Base-by-base conservation (phyloP, 1,140 invertebrate species). In the Chironomus striatipennis region DNA sequence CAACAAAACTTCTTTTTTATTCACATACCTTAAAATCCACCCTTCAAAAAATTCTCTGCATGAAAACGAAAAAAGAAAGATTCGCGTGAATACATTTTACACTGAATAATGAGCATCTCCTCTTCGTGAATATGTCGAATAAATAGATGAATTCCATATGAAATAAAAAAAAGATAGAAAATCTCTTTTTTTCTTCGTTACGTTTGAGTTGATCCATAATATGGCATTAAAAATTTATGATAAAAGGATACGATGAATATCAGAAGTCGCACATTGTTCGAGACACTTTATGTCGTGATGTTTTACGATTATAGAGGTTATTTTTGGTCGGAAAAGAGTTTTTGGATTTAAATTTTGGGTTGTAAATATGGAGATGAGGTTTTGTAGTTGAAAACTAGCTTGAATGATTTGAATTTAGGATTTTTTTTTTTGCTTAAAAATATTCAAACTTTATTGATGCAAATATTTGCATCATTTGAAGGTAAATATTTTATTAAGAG, bases 21-120 rank as follows among this genome's bases (percentile, higher is more conserved):
- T 34, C 24, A 34, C 5, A 34, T 34, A 34, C n/a, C 47, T n/a
- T 57, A 57, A 47, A 57, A 57, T 12, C 47, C 12, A 57, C 47
- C n/a, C 47, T 12, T n/a, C 4, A 57, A 57, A 57, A n/a, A 57
- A 15, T 57, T 15, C 43, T 4, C 15, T n/a, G n/a, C n/a, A n/a
- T n/a, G n/a, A n/a, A n/a, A n/a, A 10, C 0, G 47, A 12, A 10
- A 15, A 57, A 57, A 57, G n/a, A 12, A 57, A 57, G 2, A 57
- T 57, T 57, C 47, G 47, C 47, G 47, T 57, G 47, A 57, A 57
- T 57, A 57, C 47, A 57, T n/a, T 57, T n/a, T 57, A n/a, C 47
- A 10, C 47, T 57, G 47, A 57, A 57, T 57, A 57, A 57, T 57
- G 47, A 57, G 47, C 47, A 12, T 57, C 47, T 12, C 24, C 47